phyloP scores from a whole-genome alignment of 2,797 vertebrate species.

The Gambusia yucatana region DNA sequence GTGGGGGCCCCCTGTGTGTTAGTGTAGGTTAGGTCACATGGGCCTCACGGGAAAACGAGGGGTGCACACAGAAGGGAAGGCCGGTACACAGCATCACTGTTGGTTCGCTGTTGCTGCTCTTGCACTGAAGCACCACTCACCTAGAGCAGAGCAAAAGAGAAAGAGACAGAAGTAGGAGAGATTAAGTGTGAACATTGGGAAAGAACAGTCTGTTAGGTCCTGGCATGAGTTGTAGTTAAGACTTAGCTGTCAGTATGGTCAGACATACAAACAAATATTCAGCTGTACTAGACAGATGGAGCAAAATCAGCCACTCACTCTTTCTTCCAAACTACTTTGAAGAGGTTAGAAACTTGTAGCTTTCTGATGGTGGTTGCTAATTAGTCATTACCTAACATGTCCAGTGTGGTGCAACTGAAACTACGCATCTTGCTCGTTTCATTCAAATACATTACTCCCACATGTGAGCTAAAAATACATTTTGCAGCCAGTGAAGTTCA shows the following conservation, averaged over 20 bases:
- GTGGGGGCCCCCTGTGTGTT: conserved; percentile 73
- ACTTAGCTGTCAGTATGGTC: conserved; percentile 41
- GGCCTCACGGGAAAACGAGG: conserved; percentile 81
- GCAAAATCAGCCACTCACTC: conserved; percentile 14
- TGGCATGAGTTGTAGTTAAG: conserved; percentile 31
- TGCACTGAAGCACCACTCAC: conserved; percentile 65
- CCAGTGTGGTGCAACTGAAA: conserved; percentile 66
- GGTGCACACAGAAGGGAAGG: conserved; percentile 72
- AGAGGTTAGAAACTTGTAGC: conserved; percentile 48
- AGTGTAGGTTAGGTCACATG: conserved; percentile 86
- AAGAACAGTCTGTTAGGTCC: conserved; percentile 35
- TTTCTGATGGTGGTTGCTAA: conserved; percentile 51
- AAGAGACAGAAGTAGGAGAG: conserved; percentile 19
- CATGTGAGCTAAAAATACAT: conserved; percentile 75
- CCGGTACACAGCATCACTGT: conserved; percentile 83
- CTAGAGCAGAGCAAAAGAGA: conserved; percentile 50
- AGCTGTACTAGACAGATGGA: conserved; percentile 40
- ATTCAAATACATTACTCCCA: conserved; percentile 80
- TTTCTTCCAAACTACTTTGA: conserved; percentile 28
- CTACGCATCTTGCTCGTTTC: conserved; percentile 71
- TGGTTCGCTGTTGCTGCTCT: conserved; percentile 60
- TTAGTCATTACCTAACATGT: conserved; percentile 68
- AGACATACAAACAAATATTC: conserved; percentile 49
- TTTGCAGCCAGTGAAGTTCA: conserved; percentile 70
- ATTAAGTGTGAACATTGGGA: conserved; percentile 26